Conservation (phyloP, 2,113 vertebrate species). For the Illadopsis cleaveri region DNA sequence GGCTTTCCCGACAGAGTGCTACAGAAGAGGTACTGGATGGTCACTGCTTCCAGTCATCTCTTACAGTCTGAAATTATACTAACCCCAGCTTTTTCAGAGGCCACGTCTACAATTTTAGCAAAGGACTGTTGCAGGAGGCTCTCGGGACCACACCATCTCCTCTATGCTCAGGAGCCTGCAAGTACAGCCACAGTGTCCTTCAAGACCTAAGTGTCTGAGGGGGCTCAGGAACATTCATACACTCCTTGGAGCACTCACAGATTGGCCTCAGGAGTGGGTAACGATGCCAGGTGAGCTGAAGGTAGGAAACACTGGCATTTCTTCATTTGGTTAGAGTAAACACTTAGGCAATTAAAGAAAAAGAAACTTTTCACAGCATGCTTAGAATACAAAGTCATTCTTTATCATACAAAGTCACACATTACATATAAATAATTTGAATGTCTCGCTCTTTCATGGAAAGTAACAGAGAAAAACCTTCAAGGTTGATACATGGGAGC, state of each 20-base stretch:
- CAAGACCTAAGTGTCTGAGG: background rate
- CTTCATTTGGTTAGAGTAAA: background rate
- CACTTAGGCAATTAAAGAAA: background rate
- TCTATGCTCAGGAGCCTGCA: background rate
- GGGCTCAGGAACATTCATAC: background rate
- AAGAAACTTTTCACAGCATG: background rate
- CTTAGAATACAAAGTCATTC: conserved; percentile 6
- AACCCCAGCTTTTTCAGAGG: background rate
- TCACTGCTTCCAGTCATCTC: background rate
- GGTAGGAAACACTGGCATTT: background rate
- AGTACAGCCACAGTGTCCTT: background rate
- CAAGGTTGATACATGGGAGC: conserved; percentile 61
- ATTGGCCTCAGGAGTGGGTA: background rate
- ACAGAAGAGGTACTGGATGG: background rate
- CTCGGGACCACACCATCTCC: background rate
- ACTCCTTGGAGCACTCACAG: background rate
- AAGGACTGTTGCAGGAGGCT: background rate
- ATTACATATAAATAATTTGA: conserved; percentile 54
- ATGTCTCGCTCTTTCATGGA: conserved; percentile 81
- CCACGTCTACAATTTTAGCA: background rate
- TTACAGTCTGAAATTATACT: background rate
- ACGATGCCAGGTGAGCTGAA: background rate
- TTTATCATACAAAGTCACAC: conserved; percentile 4
- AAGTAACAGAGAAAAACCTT: conserved; percentile 80
- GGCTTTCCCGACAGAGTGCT: accelerated